Base-by-base conservation (phyloP, 2,888 invertebrate species). In the Plebejus melissa region DNA sequence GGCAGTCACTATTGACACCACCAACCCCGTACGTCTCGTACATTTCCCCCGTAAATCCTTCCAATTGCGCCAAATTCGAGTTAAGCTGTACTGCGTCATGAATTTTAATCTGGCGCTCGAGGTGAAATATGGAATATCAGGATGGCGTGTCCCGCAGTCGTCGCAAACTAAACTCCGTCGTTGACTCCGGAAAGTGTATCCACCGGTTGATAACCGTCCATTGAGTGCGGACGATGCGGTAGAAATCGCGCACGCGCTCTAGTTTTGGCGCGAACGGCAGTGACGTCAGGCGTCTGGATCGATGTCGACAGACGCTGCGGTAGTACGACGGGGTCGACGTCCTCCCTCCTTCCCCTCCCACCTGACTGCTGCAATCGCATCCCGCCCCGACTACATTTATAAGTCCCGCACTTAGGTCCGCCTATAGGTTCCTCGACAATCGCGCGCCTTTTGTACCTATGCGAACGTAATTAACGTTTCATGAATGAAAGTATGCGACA, bases 241-340 rank as follows among this genome's bases (percentile, higher is more conserved):
- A 88, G 83, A 87, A 85, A 83, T 84, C 89, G 90, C 92, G 91
- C 93, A 91, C 84, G 91, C 93, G 91, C 90, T 86, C 87, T 90
- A 86, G 88, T 93, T 94, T 93, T 93, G 94, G 94, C 94, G 94
- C 94, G 94, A 94, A 94, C 79, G 89, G 87, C 87, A 90, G 90
- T 92, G 94, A 93, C 93, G 93, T 91, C 93, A 94, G 88, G 87
- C 91, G 91, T 89, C 92, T 89, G 92, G 94, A 94, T 94, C 94
- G 94, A 94, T 94, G 93, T 89, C 90, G 90, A 90, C 90, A 93
- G 93, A 93, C 93, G 93, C 93, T 93, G 93, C 93, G 90, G 93
- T 93, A 93, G 93, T 93, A 92, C 92, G 90, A 79, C 87, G 93
- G 90, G 93, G 93, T 92, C 91, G 89, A 89, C 88, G 90, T 80